phyloP scores from a whole-genome alignment of 2,797 vertebrate species.

The Poeciliopsis infans region DNA sequence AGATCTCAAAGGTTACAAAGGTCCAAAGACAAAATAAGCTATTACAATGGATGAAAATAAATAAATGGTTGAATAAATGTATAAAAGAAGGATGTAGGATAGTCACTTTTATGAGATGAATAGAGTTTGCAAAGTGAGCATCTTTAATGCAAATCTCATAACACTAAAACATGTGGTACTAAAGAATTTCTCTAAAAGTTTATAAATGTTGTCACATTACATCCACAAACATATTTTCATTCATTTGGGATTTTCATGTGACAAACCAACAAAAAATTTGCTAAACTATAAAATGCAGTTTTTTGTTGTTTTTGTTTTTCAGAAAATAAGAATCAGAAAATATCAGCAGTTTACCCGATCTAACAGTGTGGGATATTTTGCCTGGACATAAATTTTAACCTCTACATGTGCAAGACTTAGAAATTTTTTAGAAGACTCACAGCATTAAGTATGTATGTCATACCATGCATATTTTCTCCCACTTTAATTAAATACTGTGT shows the following conservation, averaged over 20 bases:
- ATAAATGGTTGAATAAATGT: too few species aligned
- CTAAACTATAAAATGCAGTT: not conserved
- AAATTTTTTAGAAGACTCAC: not conserved
- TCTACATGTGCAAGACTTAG: not conserved
- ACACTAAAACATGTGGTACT: not conserved
- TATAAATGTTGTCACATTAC: not conserved
- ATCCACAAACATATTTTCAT: not conserved
- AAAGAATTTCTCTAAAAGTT: not conserved
- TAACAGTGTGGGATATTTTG: not conserved
- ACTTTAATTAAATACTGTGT: not conserved
- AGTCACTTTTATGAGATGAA: not conserved
- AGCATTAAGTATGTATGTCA: not conserved
- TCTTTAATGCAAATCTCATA: not conserved
- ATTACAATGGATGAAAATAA: too few species aligned
- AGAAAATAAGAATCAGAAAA: not conserved
- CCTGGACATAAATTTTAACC: not conserved
- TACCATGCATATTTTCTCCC: not conserved
- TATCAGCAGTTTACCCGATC: not conserved
- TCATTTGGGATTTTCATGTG: not conserved
- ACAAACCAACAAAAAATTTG: not conserved
- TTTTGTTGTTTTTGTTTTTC: not conserved
- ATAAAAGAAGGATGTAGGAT: not conserved
- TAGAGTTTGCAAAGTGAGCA: not conserved
- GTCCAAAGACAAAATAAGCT: too few species aligned
- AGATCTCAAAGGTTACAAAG: too few species aligned